phyloP scores from a whole-genome alignment of 2,888 invertebrate species.

The Iphiclides podalirius region DNA sequence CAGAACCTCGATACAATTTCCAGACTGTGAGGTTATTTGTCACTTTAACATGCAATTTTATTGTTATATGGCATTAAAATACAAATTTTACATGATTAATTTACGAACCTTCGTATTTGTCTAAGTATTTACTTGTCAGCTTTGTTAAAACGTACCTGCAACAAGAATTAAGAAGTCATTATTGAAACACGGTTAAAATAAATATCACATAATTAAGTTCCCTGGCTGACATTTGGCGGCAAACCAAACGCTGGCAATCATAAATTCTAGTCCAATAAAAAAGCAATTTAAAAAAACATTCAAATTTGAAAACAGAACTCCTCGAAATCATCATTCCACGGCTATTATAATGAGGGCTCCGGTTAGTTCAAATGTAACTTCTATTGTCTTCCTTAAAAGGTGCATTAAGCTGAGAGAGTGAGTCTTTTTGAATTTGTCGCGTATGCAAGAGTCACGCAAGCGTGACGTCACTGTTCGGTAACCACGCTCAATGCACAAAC shows the following conservation, averaged over 20 bases:
- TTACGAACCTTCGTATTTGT: slow-evolving; percentile 3
- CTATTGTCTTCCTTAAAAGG: slow-evolving; percentile 33
- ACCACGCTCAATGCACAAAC: slow-evolving; percentile 65
- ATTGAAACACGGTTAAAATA: slow-evolving; percentile 29
- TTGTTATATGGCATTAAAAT: too few relatives aligned
- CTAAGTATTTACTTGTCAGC: slow-evolving; percentile 3
- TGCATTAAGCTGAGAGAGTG: slow-evolving; percentile 33
- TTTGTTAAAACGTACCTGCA: slow-evolving; percentile 38
- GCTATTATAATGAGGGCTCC: slow-evolving; percentile 39
- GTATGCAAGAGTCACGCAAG: slow-evolving; percentile 47
- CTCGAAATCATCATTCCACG: slow-evolving; percentile 36
- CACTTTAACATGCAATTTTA: too few relatives aligned
- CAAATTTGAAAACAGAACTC: slow-evolving; percentile 63
- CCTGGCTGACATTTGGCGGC: slow-evolving; percentile 60
- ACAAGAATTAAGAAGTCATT: slow-evolving; percentile 37
- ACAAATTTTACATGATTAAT: too few relatives aligned
- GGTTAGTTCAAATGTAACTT: slow-evolving; percentile 29
- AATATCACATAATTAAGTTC: slow-evolving; percentile 46
- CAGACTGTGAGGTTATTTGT: too few relatives aligned
- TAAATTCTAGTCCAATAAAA: slow-evolving; percentile 76
- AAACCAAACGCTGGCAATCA: slow-evolving; percentile 57
- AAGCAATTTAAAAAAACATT: slow-evolving; percentile 73
- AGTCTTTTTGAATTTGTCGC: slow-evolving; percentile 31
- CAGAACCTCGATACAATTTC: too few relatives aligned
- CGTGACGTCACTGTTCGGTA: slow-evolving; percentile 74